These are phyloP conservation scores for Actenoides lindsayi DNA, from an alignment of 2,113 vertebrate genomes.

Conservation along the genomic window DNA sequence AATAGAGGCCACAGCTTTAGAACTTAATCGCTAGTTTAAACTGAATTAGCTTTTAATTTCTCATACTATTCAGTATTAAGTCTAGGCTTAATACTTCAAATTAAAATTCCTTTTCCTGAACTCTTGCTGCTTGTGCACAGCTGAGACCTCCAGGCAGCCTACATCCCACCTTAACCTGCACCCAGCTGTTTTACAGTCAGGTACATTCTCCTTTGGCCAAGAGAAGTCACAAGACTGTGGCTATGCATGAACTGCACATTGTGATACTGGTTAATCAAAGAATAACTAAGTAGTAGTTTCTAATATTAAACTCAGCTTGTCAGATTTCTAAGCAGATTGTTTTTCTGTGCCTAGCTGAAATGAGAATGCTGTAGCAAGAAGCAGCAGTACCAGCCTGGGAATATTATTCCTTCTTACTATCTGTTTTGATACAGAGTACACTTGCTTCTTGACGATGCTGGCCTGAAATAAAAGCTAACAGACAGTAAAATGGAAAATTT, in stretches of 20 bases:
- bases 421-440: not conserved
- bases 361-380: not conserved
- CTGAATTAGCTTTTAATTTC: not conserved
- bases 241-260: not conserved
- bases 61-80: not conserved
- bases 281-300: not conserved
- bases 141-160: too few species aligned
- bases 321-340: not conserved
- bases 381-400: not conserved
- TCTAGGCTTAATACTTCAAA: not conserved
- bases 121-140: not conserved
- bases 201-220: not conserved
- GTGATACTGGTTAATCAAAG: not conserved
- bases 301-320: not conserved
- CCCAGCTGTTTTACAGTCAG: not conserved
- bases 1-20: not conserved
- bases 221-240: too few species aligned
- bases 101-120: not conserved
- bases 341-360: not conserved
- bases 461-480: slow-evolving; percentile 20
- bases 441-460: not conserved
- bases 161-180: not conserved
- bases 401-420: not conserved
- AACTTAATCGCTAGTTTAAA: not conserved
- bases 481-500: slow-evolving; percentile 66